Conservation (phyloP, 2,888 invertebrate genomes). For the Orthosia gracilis region DNA sequence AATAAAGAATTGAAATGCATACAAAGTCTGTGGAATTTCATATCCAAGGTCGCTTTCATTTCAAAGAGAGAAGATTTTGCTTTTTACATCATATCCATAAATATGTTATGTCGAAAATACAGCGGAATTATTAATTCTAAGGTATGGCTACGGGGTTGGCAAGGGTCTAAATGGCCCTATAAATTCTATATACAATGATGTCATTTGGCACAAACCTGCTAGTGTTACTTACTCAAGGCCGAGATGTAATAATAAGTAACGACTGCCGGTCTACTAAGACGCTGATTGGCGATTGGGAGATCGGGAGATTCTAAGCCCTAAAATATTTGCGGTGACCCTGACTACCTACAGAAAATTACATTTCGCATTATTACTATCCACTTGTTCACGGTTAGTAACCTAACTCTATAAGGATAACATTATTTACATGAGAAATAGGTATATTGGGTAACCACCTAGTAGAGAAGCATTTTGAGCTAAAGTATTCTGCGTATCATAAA, state of each 20-base stretch:
- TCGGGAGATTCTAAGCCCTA: neutral
- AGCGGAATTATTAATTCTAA: conserved; percentile 54
- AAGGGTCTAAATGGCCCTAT: conserved; percentile 59
- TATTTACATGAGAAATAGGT: neutral
- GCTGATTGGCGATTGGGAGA: conserved; percentile 24
- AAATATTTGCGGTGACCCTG: conserved; percentile 12
- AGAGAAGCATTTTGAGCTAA: conserved; percentile 1
- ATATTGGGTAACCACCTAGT: neutral
- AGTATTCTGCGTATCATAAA: neutral
- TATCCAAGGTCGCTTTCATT: neutral
- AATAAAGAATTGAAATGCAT: conserved; percentile 11
- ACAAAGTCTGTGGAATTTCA: neutral
- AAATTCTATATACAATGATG: conserved; percentile 63
- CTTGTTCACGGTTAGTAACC: neutral
- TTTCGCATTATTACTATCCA: conserved; percentile 6
- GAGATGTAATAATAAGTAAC: conserved; percentile 48
- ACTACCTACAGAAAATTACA: neutral
- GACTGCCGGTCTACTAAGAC: conserved; percentile 30
- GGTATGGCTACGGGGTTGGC: conserved; percentile 57
- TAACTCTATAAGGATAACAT: neutral
- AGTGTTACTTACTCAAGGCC: conserved; percentile 55
- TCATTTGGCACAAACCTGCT: conserved; percentile 59
- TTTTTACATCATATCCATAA: conserved; percentile 45
- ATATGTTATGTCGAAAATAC: conserved; percentile 42
- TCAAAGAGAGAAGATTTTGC: conserved; percentile 15